Evolutionary conservation across 2,888 invertebrate genomes (phyloP).

Genomic region (Polymixis flavicincta): DNA sequence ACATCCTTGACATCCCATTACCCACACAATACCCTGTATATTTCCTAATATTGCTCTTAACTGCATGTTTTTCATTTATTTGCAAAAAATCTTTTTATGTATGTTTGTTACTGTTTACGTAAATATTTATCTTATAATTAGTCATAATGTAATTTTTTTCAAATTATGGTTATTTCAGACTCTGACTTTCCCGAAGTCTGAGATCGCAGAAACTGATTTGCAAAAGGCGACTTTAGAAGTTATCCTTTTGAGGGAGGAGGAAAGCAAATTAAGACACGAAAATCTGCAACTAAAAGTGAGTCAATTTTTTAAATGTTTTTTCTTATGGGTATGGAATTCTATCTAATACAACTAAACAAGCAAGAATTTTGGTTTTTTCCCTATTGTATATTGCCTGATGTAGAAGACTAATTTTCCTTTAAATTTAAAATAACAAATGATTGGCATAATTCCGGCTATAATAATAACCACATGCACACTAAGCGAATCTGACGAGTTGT

Average conservation of each 20-base stretch:
- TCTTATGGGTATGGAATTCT: slow-evolving; percentile 27
- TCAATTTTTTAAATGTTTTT: slow-evolving; percentile 52
- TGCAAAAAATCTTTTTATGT: slow-evolving; percentile 62
- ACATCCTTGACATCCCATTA: slow-evolving; percentile 48
- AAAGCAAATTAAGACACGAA: slow-evolving; percentile 95
- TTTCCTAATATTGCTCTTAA: slow-evolving; percentile 47
- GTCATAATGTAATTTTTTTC: slow-evolving; percentile 54
- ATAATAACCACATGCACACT: slow-evolving; percentile 29
- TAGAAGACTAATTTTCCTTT: slow-evolving; percentile 20
- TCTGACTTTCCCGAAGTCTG: slow-evolving; percentile 81
- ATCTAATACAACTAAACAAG: slow-evolving; percentile 1
- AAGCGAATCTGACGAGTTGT: slow-evolving; percentile 44
- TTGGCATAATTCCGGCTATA: slow-evolving; percentile 8
- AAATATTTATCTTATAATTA: slow-evolving; percentile 33
- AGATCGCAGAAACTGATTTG: slow-evolving; percentile 87
- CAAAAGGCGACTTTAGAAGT: slow-evolving; percentile 94
- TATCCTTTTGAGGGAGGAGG: slow-evolving; percentile 94
- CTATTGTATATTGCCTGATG: slow-evolving; percentile 8
- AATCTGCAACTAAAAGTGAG: slow-evolving; percentile 95
- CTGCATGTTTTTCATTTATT: slow-evolving; percentile 77
- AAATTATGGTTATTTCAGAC: slow-evolving; percentile 78
- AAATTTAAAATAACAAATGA: slow-evolving; percentile 1
- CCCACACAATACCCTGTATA: slow-evolving; percentile 47
- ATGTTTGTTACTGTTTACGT: slow-evolving; percentile 32
- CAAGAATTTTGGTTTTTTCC: slow-evolving; percentile 1